These are phyloP conservation scores for Lasioglossum vierecki DNA, from an alignment of 2,888 invertebrate genomes.

Conservation along the genomic window DNA sequence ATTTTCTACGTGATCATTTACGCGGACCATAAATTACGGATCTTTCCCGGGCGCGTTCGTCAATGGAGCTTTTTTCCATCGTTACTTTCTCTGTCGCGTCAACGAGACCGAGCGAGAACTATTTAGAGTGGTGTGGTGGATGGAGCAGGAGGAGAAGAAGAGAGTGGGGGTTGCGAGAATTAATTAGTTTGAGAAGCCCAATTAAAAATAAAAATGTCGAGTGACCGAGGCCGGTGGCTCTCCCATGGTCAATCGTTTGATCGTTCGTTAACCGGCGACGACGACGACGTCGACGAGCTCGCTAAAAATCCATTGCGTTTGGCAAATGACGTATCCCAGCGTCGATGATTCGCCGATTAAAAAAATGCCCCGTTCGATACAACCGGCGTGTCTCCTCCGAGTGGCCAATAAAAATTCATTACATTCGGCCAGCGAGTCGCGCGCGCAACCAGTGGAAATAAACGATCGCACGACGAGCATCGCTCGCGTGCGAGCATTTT, in stretches of 20 bases:
- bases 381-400: background rate
- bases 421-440: conserved; percentile 7
- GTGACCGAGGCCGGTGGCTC: conserved; percentile 3
- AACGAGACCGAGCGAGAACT: conserved; percentile 43
- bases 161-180: conserved; percentile 41
- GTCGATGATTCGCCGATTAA: conserved; percentile 41
- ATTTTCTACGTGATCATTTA: conserved; percentile 51
- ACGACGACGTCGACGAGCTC: conserved; percentile 31
- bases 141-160: background rate
- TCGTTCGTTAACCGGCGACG: conserved; percentile 47
- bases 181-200: conserved; percentile 70
- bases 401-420: conserved; percentile 61
- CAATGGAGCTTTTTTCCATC: conserved; percentile 38
- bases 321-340: conserved; percentile 41
- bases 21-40: conserved; percentile 62
- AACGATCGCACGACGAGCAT: conserved; percentile 22
- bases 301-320: conserved; percentile 50
- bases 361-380: conserved; percentile 13
- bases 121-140: background rate
- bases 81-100: conserved; percentile 60
- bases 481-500: conserved; percentile 46
- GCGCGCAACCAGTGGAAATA: conserved; percentile 30
- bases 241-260: conserved; percentile 49
- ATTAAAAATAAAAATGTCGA: conserved; percentile 70
- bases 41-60: conserved; percentile 29